Percentiles rank a stretch among this genome's conserved stretches.
Conservation (phyloP, 2,113 vertebrate species). For the Egretta garzetta region DNA sequence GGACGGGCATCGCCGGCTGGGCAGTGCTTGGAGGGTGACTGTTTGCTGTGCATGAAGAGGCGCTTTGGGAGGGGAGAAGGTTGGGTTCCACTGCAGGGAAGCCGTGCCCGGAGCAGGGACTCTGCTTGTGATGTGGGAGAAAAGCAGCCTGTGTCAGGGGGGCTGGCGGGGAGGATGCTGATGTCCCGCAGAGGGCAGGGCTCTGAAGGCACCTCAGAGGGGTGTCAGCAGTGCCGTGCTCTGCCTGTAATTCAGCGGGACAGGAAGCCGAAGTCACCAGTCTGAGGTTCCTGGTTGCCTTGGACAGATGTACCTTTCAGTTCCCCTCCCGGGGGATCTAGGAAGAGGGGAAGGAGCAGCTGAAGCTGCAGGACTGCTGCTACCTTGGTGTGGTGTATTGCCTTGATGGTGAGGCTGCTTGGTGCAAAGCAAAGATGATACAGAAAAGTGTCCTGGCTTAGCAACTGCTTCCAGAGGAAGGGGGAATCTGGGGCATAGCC, state of each 20-base stretch:
- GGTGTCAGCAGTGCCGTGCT: neutral
- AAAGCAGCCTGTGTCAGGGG: neutral
- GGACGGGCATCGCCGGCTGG: accelerated
- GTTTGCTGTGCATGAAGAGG: accelerated
- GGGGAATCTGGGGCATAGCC: neutral
- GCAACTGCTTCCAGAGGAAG: neutral
- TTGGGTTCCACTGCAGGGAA: neutral
- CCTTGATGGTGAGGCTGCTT: neutral
- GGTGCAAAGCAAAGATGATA: neutral
- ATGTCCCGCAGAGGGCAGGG: neutral
- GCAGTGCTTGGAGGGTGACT: neutral
- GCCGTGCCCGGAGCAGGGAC: neutral
- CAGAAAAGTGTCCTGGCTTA: neutral
- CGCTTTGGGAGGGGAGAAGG: neutral
- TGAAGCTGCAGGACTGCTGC: neutral
- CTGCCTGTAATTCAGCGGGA: neutral
- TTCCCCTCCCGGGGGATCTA: neutral
- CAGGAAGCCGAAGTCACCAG: neutral
- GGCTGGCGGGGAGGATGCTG: neutral
- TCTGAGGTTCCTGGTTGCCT: neutral
- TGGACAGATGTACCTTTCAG: neutral
- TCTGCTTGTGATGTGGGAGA: neutral
- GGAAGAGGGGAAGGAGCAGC: neutral
- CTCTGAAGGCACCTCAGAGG: neutral
- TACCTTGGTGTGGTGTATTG: neutral